phyloP scores from a whole-genome alignment of 2,113 vertebrate species.

The Myanophis thanlyinensis region DNA sequence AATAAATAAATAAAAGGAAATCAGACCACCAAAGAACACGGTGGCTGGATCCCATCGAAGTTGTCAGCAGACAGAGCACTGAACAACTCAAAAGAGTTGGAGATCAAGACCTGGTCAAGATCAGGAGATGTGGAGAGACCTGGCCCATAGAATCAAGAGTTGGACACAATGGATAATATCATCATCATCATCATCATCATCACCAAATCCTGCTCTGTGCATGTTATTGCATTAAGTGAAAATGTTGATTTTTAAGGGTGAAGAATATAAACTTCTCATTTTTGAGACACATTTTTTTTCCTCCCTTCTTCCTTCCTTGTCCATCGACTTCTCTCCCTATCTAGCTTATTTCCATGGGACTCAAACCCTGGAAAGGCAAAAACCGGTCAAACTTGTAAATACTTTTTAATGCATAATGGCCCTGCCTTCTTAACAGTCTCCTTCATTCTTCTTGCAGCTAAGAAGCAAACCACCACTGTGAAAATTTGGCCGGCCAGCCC shows the following conservation, averaged over 20 bases:
- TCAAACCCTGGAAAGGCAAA: background rate
- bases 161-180: background rate
- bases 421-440: background rate
- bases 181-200: background rate
- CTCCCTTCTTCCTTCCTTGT: background rate
- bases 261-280: background rate
- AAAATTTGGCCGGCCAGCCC: background rate
- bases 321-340: background rate
- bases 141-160: background rate
- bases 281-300: background rate
- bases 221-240: background rate
- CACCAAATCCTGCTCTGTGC: background rate
- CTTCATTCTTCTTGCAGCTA: background rate
- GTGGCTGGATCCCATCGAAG: background rate
- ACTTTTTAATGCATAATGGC: conserved; percentile 20
- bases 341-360: background rate
- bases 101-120: no score
- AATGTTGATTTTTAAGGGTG: background rate
- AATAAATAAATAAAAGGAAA: background rate
- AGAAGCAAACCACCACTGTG: background rate
- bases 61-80: background rate
- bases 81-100: background rate
- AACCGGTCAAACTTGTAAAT: conserved; percentile 13
- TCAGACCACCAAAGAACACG: background rate
- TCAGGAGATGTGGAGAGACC: background rate